Evolutionary conservation across 2,888 invertebrate species (phyloP), one percentile per base, ranked within the genome.

Genomic region (Epirrita christyi): DNA sequence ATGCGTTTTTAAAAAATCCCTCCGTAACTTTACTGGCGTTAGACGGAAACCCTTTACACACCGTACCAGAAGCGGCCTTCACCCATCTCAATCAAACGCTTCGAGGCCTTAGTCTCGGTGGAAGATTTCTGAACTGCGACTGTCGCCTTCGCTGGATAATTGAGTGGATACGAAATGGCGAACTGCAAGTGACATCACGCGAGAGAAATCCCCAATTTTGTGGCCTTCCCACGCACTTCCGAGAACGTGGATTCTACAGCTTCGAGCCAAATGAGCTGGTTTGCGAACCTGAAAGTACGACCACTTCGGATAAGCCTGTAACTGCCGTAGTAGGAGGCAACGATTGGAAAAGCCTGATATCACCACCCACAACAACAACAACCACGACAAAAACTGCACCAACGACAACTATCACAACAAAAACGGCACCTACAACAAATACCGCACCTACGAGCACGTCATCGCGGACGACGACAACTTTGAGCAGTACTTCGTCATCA

Each of bases 171-270:
- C 93, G 95, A 50, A 95, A 95, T 64, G 95, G 95, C 10, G 97
- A 98, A 80, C 92, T 98, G 38, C 98, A 98, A 93, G 97, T 98
- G 14, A 98, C 98, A 9, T 97, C 97, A 64, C 93, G 98, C 41
- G 98, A 98, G 85, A 93, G 97, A 71, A 97, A 97, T 83, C 98
- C 98, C 6, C 98, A 98, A 83, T 98, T 98, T 84, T 98, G 98
- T 76, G 98, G 97, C 10, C 95, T 95, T 67, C 98, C 98, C 0
- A 92, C 94, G 0, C 93, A 95, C 64, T 95, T 98, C 72, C 94
- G 96, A 55, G 96, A 97, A 62, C 93, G 96, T 44, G 97, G 96
- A 36, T 97, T 98, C 86, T 97, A 97, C 79, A 96, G 96, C 73
- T 96, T 98, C 68, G 95, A 96, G 81, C 95, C 96, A 0, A 95